Base-by-base conservation (phyloP, 1,140 invertebrate species). In the Drosophila asahinai region DNA sequence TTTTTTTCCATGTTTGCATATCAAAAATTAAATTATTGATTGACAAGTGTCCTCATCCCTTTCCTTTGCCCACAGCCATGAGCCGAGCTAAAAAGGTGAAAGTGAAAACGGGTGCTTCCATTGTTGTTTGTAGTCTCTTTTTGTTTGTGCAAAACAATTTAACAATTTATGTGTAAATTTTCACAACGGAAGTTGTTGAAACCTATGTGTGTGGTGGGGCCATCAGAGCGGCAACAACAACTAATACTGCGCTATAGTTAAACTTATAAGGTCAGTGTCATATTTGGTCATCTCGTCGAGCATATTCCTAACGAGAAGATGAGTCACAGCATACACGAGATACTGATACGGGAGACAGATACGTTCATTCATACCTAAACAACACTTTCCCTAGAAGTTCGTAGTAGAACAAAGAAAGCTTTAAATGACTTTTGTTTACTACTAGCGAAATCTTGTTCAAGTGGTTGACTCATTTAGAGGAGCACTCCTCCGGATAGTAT, bases 211-310 rank as follows among this genome's bases (percentile, higher is more conserved):
- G 62, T 49, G 15, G 52, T 80, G 75, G 57, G 51, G 47, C 40
- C 48, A 64, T 8, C 51, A 59, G 48, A 75, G 60, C 57, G 36
- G 38, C 47, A 63, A 68, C n/a, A 65, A n/a, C 27, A 47, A 40
- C 22, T 22, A 62, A 27, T 1, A 38, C 30, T 9, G 19, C 38
- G 64, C 67, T 80, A 22, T 81, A 77, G 72, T 59, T 62, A 62
- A 40, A 58, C 79, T 54, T 76, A 66, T 82, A 86, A 86, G 83
- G 83, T 86, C 83, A 87, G 77, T 83, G 76, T 83, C 80, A 80
- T 74, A 72, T 79, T 81, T 86, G 82, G 65, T 82, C 83, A 78
- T 71, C 61, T 64, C 30, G 30, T 51, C 15, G n/a, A 61, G 54
- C 30, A 51, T 48, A 61, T 63, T 65, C 54, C 36, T 40, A 64